A percentile compares a stretch with the other conserved stretches of the same genome.
Evolutionary conservation across 2,113 vertebrate genomes (phyloP).

Genomic region (Burhinus bistriatus): DNA sequence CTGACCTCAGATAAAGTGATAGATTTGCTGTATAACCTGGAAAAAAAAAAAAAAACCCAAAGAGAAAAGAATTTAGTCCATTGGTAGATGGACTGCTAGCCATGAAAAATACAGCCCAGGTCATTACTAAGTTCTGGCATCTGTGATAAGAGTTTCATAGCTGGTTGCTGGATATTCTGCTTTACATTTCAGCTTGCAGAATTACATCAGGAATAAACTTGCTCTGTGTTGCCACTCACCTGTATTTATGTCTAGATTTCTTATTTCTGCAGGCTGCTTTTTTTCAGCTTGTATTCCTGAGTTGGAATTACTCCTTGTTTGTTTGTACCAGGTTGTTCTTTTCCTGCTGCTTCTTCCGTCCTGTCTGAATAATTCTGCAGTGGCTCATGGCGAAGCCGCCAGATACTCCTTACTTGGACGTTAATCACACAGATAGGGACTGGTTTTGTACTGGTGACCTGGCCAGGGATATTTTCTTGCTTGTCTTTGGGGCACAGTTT

Average conservation of each 20-base stretch:
- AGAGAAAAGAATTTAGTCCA: neutral
- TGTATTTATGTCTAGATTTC: neutral
- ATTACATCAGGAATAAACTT: neutral
- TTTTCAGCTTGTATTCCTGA: neutral
- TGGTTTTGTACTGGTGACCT: neutral
- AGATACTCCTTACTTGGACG: neutral
- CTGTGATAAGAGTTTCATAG: neutral
- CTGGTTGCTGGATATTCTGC: neutral
- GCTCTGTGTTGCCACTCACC: neutral
- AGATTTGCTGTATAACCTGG: neutral
- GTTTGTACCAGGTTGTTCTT: neutral
- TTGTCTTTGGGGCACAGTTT: neutral
- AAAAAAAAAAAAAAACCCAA: neutral
- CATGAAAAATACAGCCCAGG: neutral
- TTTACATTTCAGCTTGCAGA: neutral
- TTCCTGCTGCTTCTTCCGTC: neutral
- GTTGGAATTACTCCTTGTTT: neutral
- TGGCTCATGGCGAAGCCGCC: neutral
- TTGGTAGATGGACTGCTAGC: neutral
- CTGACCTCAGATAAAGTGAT: neutral
- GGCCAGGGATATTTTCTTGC: neutral
- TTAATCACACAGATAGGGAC: neutral
- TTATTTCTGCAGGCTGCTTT: neutral
- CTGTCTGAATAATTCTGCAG: neutral
- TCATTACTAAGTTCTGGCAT: neutral